Percentiles rank a stretch among this genome's conserved stretches.
Evolutionary conservation across 2,797 vertebrate genomes (phyloP).

Genomic region (Aphelocoma californica): DNA sequence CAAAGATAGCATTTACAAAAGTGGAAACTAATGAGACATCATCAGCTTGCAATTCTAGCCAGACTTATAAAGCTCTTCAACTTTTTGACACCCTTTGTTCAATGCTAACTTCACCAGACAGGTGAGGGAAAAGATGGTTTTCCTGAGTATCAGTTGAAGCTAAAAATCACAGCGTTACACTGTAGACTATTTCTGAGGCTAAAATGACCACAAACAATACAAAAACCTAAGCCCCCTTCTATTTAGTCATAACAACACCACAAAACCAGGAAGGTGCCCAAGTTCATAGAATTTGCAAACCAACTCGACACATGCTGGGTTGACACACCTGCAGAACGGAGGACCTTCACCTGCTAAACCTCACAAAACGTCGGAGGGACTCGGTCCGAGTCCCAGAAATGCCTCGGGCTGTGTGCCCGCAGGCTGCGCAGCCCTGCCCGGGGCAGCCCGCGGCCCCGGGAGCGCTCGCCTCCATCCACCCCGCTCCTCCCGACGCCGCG

Average conservation of each 20-base stretch:
- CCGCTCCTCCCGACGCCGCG: background rate
- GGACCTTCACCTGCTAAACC: background rate
- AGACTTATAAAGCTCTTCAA: background rate
- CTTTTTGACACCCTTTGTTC: background rate
- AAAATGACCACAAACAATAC: background rate
- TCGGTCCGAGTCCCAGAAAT: background rate
- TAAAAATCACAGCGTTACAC: background rate
- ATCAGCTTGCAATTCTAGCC: background rate
- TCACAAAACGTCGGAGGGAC: background rate
- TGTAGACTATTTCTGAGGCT: background rate
- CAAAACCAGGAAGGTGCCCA: background rate
- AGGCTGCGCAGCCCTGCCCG: background rate
- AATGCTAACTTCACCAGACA: background rate
- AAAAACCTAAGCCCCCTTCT: background rate
- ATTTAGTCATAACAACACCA: background rate
- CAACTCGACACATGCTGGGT: fast-evolving
- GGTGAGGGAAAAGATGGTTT: background rate
- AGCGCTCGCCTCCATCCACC: background rate
- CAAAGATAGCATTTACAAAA: constrained; percentile 21
- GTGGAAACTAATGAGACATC: background rate
- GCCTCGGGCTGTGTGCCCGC: background rate
- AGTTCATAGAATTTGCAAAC: background rate
- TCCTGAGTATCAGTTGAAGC: background rate
- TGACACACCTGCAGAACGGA: background rate
- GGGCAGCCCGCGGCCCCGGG: background rate